Base-by-base conservation (phyloP, 1,140 invertebrate species). In the Drosophila sp. region DNA sequence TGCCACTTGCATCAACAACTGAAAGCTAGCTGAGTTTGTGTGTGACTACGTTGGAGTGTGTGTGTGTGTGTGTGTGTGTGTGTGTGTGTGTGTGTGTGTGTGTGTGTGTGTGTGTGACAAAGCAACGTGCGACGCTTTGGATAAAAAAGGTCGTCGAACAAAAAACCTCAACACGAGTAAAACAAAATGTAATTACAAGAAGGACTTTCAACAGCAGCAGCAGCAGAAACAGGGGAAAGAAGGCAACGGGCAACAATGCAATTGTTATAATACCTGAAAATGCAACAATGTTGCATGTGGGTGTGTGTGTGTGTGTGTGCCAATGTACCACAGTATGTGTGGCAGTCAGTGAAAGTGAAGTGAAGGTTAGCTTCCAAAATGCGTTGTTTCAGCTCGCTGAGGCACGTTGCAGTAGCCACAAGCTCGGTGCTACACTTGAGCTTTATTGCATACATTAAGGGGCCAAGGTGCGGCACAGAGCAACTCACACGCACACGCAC, bases 141-240 rank as follows among this genome's bases (percentile, higher is more conserved):
- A 54, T 59, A 61, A 66, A 78, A 82, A 82, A 83, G 80, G 82
- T 87, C 78, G 67, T 61, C 64, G 69, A 65, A 83, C 79, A 89
- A 83, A 86, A 86, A 87, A 89, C 78, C 83, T 89, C 82, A 86
- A 89, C 82, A 87, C 83, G 83, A 89, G 82, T 87, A 89, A 82
- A 82, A 89, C 82, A 87, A 89, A 89, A 89, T 89, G 83, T 89
- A 89, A 89, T 89, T 89, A 89, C 83, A 89, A 83, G 84, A 89
- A 89, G 79, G 80, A 89, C 83, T 83, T 72, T 71, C 66, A 79
- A 21, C 67, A 58, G 76, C 54, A 61, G 66, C 50, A 7, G 36
- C n/a, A n/a, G n/a, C n/a, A n/a, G n/a, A n/a, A n/a, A n/a, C n/a
- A n/a, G 0, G 8, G 11, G 32, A 16, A n/a, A 7, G 13, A 3